Conservation (phyloP, 2,888 invertebrate genomes). For the Temnothorax rugatulus region DNA sequence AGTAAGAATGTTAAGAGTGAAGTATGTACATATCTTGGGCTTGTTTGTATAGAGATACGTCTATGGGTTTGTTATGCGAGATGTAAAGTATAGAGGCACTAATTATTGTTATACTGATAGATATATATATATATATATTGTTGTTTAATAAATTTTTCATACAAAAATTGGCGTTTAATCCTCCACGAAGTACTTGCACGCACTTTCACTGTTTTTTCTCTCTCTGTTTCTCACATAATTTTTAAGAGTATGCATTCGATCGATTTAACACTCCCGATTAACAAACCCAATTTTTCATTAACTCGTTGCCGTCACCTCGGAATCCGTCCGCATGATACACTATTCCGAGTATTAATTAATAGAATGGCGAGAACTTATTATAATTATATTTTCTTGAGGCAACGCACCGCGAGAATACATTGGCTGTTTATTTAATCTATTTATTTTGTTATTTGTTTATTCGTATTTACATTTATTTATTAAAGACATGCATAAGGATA, state of each 20-base stretch:
- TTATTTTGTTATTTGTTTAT: slow-evolving; percentile 4
- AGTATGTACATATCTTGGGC: slow-evolving; percentile 81
- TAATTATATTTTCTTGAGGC: slow-evolving; percentile 52
- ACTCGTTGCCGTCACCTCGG: slow-evolving; percentile 57
- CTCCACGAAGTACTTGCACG: slow-evolving; percentile 77
- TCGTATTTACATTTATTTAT: slow-evolving; percentile 11
- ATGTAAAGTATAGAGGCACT: slow-evolving; percentile 74
- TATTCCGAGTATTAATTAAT: slow-evolving; percentile 51
- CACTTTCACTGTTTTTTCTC: slow-evolving; percentile 61
- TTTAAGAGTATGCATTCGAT: slow-evolving; percentile 66
- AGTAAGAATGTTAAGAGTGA: slow-evolving; percentile 78
- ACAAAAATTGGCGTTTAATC: slow-evolving; percentile 84
- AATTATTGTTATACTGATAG: slow-evolving; percentile 79
- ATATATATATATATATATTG: slow-evolving; percentile 79
- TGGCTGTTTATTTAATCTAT: slow-evolving; percentile 2
- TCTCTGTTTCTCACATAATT: slow-evolving; percentile 63
- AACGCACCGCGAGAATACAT: slow-evolving; percentile 56
- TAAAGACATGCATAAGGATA: background rate
- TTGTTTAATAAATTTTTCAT: slow-evolving; percentile 86
- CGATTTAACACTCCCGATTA: slow-evolving; percentile 78
- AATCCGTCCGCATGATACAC: slow-evolving; percentile 64
- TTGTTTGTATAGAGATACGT: slow-evolving; percentile 79
- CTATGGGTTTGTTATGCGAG: slow-evolving; percentile 86
- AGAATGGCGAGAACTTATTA: slow-evolving; percentile 40
- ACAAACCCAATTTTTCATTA: slow-evolving; percentile 78